Base-by-base conservation (phyloP, 2,113 vertebrate species). In the Proterorhinus semilunaris region DNA sequence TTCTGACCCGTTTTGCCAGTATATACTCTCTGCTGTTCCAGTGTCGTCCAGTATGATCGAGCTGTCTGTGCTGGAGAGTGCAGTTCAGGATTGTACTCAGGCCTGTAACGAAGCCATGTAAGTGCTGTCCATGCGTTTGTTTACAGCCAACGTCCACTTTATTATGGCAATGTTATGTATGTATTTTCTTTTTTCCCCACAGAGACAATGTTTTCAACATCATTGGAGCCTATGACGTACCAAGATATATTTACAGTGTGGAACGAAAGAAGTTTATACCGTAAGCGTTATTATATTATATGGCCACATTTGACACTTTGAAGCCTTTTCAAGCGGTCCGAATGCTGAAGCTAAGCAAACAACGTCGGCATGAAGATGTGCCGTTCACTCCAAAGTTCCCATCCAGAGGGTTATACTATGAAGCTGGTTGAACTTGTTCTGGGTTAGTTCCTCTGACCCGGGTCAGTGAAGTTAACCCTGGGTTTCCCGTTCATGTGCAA, bases 181-280 rank as follows among this genome's bases (percentile, higher is more conserved):
- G 55, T 58, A 21, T 5, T 8, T 45, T 44, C 15, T 61, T 45
- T 8, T 36, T 36, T 36, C 27, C 27, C 92, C 93, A 47, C 93
- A 99, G 98, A 90, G 95, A 96, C 79, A 95, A 95, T 69, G 91
- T 96, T 78, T 98, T 99, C 89, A 99, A 95, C 92, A 94, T 99
- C 67, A 98, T 99, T 66, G 96, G 96, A 89, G 97, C 97, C 49
- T 99, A 96, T 45, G 95, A 98, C 71, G 89, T 96, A n/a, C 98
- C 97, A 53, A 92, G 94, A 82, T 98, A 92, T 51, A 90, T 99
- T 81, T 99, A 98, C 86, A 98, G 89, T 78, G 86, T 92, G 65
- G 96, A 98, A 89, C 94, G 94, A 52, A 99, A 98, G 91, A 99
- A 98, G 72, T 99, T 99, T 83, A 78, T 98, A 2, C 96, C 95